Evolutionary conservation across 1,140 invertebrate genomes (phyloP).

Genomic region (Euwallacea fornicatus): DNA sequence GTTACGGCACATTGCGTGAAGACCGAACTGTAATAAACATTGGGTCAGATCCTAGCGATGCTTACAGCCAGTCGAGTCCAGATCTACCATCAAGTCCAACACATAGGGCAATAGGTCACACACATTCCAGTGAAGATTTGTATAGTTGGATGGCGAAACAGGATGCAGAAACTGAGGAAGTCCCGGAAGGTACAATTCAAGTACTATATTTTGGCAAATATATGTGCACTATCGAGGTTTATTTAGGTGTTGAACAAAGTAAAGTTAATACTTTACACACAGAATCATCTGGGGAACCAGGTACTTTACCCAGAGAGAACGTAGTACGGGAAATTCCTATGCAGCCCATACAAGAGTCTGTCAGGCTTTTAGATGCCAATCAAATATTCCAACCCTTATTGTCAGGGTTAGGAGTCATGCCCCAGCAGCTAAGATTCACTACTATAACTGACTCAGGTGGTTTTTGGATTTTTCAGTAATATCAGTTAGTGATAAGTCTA

Average conservation of each 20-base stretch:
- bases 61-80: slow-evolving; percentile 50
- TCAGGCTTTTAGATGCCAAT: slow-evolving; percentile 85
- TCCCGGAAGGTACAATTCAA: slow-evolving; percentile 36
- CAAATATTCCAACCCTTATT: slow-evolving; percentile 89
- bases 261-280: slow-evolving; percentile 64
- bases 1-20: slow-evolving; percentile 74
- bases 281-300: slow-evolving; percentile 55
- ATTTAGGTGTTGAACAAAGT: slow-evolving; percentile 56
- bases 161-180: slow-evolving; percentile 57
- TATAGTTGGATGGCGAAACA: slow-evolving; percentile 96
- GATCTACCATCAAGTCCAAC: slow-evolving; percentile 54
- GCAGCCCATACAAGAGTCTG: slow-evolving; percentile 79
- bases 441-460: slow-evolving; percentile 48
- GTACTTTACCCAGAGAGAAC: slow-evolving; percentile 51
- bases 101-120: slow-evolving; percentile 54
- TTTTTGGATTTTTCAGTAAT: not conserved
- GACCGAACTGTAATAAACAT: slow-evolving; percentile 59
- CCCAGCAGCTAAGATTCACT: slow-evolving; percentile 74
- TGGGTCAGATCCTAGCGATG: slow-evolving; percentile 64
- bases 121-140: slow-evolving; percentile 74
- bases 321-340: slow-evolving; percentile 58
- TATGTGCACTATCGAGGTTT: slow-evolving; percentile 1
- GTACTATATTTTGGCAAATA: not conserved
- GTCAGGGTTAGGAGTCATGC: slow-evolving; percentile 81
- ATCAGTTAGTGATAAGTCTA: slow-evolving; percentile 13